Conservation (phyloP, 37 sponge, comb jelly and placozoan species). For the Aplysina aerophoba region DNA sequence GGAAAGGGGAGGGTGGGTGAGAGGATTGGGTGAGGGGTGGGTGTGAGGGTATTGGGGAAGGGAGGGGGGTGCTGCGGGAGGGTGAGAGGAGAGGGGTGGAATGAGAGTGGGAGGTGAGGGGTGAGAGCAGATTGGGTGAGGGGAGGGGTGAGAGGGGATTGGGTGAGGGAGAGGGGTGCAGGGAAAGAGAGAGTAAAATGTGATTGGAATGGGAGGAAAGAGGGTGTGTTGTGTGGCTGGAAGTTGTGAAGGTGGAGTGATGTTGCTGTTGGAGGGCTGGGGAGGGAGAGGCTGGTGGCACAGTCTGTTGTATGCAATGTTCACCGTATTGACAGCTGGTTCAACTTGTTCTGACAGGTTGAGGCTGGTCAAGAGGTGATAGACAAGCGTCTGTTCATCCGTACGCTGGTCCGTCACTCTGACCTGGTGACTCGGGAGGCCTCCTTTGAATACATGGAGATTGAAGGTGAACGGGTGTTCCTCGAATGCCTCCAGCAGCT, state of each 20-base stretch:
- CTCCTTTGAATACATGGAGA: constrained; percentile 92
- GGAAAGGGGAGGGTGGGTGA: background rate
- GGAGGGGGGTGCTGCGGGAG: no score
- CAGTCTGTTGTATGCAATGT: no score
- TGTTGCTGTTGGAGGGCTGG: background rate
- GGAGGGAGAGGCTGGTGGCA: background rate
- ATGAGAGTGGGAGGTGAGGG: no score
- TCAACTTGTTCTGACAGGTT: constrained; percentile 48
- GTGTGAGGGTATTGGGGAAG: no score
- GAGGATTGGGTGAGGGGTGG: no score
- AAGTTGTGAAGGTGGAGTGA: background rate
- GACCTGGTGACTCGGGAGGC: constrained; percentile 95
- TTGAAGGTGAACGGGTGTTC: constrained; percentile 94
- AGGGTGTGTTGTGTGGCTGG: background rate
- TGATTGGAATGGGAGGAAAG: no score
- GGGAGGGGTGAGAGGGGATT: no score
- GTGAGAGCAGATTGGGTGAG: no score
- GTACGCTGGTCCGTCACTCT: constrained; percentile 92
- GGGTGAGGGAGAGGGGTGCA: no score
- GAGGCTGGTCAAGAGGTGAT: constrained; percentile 69
- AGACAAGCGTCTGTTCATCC: constrained; percentile 90
- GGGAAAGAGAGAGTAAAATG: no score
- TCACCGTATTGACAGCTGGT: no score
- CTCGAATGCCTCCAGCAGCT: constrained; percentile 94
- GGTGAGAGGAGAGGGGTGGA: no score